Conservation (phyloP, 2,797 vertebrate genomes). For the Toxotes lorentzi region DNA sequence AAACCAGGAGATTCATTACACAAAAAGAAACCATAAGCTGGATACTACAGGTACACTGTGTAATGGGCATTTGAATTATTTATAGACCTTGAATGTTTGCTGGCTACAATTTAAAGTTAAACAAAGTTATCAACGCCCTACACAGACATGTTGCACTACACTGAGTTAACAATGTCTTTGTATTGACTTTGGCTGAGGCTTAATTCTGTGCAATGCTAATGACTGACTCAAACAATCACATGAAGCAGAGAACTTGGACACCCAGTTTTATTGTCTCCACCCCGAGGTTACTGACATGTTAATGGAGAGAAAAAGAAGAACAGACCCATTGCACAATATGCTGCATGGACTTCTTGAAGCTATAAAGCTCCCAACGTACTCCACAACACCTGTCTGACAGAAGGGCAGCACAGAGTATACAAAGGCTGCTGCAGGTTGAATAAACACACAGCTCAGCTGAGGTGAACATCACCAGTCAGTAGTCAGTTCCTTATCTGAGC, state of each 20-base stretch:
- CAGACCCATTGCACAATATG: neutral
- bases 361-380: neutral
- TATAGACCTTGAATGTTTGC: neutral
- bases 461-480: neutral
- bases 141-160: neutral
- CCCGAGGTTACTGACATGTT: conserved; percentile 10
- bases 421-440: conserved; percentile 1
- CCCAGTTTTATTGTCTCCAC: neutral
- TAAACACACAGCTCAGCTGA: conserved; percentile 15
- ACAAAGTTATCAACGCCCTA: neutral
- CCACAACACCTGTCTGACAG: conserved; percentile 14
- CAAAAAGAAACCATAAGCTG: neutral
- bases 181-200: conserved; percentile 9
- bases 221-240: conserved; percentile 2
- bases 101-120: neutral
- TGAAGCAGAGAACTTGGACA: conserved; percentile 20
- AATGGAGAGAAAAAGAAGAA: neutral
- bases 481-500: neutral
- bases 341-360: neutral
- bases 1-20: neutral
- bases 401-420: conserved; percentile 1
- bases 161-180: neutral
- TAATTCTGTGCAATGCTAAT: neutral
- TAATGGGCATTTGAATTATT: neutral
- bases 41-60: neutral